These are phyloP conservation scores for Alaudala cheleensis DNA, from an alignment of 2,113 vertebrate genomes.

Conservation along the genomic window DNA sequence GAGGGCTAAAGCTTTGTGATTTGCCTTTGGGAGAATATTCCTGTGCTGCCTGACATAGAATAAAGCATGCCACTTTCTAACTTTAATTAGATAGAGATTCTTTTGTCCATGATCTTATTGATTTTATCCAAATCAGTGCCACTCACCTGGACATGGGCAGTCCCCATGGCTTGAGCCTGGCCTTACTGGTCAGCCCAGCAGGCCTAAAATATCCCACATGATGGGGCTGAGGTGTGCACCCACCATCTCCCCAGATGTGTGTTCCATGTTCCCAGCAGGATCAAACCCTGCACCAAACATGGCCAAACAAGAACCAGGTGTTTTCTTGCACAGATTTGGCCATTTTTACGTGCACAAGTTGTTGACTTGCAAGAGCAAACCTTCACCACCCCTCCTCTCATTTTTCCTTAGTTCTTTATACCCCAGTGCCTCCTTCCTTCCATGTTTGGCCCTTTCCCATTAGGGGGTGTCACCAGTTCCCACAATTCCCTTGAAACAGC, in stretches of 20 bases:
- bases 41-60: no score
- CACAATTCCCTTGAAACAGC: background rate
- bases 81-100: no score
- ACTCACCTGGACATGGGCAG: background rate
- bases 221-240: background rate
- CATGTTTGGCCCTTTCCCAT: fast-evolving
- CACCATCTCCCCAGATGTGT: no score
- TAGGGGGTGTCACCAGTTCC: background rate
- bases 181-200: background rate
- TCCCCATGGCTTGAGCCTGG: background rate
- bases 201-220: background rate
- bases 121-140: no score
- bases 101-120: no score
- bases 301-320: no score
- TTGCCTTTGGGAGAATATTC: no score
- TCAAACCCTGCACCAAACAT: no score
- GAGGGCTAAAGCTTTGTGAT: no score
- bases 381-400: background rate
- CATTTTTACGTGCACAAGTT: background rate
- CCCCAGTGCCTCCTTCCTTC: background rate
- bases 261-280: background rate
- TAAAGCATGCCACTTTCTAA: no score
- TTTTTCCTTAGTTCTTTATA: background rate
- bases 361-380: background rate
- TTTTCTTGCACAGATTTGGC: background rate